Evolutionary conservation across 1,140 invertebrate species (phyloP).

Genomic region (Drosophila dunni): DNA sequence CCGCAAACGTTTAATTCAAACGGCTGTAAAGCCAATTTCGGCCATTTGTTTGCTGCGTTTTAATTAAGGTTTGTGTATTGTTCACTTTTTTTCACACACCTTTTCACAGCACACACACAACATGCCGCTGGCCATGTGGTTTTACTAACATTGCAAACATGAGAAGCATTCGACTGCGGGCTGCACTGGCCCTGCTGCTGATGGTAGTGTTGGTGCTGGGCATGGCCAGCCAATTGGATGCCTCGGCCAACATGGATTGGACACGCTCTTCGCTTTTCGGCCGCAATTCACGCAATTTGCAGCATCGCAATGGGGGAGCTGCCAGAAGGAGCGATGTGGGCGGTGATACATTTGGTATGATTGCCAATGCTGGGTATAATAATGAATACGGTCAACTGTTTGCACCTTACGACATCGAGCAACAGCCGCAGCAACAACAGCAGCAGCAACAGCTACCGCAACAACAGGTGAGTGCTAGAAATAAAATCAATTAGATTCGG

Average conservation of each 20-base stretch:
- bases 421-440: constrained; percentile 29
- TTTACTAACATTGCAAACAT: constrained; percentile 62
- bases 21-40: constrained; percentile 19
- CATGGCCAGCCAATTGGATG: constrained; percentile 47
- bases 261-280: constrained; percentile 90
- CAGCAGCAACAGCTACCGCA: constrained; percentile 47
- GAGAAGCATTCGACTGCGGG: constrained; percentile 71
- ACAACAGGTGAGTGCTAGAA: constrained; percentile 64
- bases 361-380: constrained; percentile 33
- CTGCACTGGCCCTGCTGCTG: constrained; percentile 59
- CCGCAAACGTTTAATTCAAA: constrained; percentile 27
- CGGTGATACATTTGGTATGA: constrained; percentile 23
- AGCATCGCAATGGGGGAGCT: constrained; percentile 73
- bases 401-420: constrained; percentile 32
- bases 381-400: constrained; percentile 50
- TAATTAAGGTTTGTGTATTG: constrained; percentile 57
- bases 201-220: constrained; percentile 61
- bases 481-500: constrained; percentile 7
- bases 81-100: constrained; percentile 1
- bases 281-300: constrained; percentile 93
- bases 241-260: constrained; percentile 86
- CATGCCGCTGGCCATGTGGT: constrained; percentile 43
- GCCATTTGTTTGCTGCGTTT: constrained; percentile 39
- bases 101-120: constrained; percentile 17
- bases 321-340: constrained; percentile 5